Evolutionary conservation across 2,797 vertebrate genomes (phyloP).

Genomic region (Typhlichthys eigenmanni): DNA sequence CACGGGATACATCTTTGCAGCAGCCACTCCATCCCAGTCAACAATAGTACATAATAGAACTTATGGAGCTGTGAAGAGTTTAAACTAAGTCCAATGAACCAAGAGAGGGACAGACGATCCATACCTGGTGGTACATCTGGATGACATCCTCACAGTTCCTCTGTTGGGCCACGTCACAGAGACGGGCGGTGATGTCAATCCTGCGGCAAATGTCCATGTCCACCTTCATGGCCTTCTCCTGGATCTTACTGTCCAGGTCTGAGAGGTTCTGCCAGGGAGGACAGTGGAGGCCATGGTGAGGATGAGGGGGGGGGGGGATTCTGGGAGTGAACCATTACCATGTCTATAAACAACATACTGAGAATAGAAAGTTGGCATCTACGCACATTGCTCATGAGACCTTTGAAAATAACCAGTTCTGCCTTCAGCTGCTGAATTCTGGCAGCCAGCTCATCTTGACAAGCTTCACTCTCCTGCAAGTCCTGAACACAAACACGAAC

Average conservation of each 20-base stretch:
- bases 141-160: slow-evolving; percentile 95
- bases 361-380: background rate
- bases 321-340: background rate
- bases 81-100: background rate
- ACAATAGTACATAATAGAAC: too few species aligned
- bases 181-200: slow-evolving; percentile 85
- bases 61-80: background rate
- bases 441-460: slow-evolving; percentile 93
- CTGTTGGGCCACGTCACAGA: slow-evolving; percentile 93
- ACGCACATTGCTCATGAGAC: slow-evolving; percentile 98
- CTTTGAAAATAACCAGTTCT: slow-evolving; percentile 96
- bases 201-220: slow-evolving; percentile 90
- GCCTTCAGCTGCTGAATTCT: slow-evolving; percentile 95
- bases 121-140: slow-evolving; percentile 94
- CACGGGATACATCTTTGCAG: background rate
- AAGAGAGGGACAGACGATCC: background rate
- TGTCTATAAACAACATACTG: background rate
- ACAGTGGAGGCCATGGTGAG: background rate
- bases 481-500: slow-evolving; percentile 72
- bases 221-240: slow-evolving; percentile 90
- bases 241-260: slow-evolving; percentile 86
- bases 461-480: slow-evolving; percentile 93
- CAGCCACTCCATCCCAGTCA: background rate
- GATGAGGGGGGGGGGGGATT: background rate
- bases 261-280: slow-evolving; percentile 76